Percentiles rank a stretch among this genome's conserved stretches.
These are phyloP conservation scores for Seira ritae DNA, from an alignment of 2,888 invertebrate genomes.

Conservation along the genomic window DNA sequence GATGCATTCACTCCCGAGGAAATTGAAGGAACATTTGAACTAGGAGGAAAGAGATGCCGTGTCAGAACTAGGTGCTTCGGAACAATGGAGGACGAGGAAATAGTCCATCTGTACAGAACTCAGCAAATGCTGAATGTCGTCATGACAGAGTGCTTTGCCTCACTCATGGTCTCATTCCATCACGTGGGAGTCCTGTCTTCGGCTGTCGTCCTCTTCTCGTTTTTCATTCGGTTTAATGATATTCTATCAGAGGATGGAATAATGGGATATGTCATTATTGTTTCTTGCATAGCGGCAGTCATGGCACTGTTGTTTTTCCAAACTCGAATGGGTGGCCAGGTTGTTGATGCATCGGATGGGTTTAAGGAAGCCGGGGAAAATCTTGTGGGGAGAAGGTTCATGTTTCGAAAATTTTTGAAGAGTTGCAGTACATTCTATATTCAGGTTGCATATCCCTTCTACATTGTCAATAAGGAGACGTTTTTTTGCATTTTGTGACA, in stretches of 20 bases:
- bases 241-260: background rate
- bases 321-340: background rate
- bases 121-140: conserved; percentile 25
- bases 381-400: background rate
- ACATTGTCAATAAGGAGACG: conserved; percentile 13
- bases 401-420: background rate
- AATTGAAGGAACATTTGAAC: background rate
- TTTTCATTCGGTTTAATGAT: background rate
- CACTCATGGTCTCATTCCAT: conserved; percentile 19
- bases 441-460: conserved; percentile 28
- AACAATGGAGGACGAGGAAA: background rate
- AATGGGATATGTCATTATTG: background rate
- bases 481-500: too few relatives aligned
- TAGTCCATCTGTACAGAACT: conserved; percentile 1
- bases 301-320: background rate
- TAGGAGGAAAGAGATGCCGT: background rate
- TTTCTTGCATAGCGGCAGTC: background rate
- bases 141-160: conserved; percentile 17
- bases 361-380: background rate
- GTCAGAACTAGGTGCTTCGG: background rate
- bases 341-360: background rate
- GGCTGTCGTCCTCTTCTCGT: background rate
- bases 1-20: conserved; percentile 6
- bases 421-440: conserved; percentile 14
- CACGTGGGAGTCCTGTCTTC: conserved; percentile 2